Base-by-base conservation (phyloP, 2,113 vertebrate genomes). In the Crotalus helleri region DNA sequence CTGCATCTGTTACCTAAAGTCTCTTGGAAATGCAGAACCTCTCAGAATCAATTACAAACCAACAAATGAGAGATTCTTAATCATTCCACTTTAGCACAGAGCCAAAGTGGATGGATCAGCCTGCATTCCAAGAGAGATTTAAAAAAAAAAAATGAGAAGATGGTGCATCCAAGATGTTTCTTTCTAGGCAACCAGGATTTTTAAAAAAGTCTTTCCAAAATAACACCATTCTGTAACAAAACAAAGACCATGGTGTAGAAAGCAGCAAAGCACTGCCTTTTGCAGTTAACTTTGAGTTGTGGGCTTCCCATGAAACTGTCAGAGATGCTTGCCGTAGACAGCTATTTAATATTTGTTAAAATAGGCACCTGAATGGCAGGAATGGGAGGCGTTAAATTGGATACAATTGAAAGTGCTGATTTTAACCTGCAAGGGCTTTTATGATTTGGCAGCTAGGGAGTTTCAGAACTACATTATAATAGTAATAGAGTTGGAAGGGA, bases 31-130 rank as follows among this genome's bases (percentile, higher is more conserved):
- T 87, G 46, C 44, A 85, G 64, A 69, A 87, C 21, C 85, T n/a
- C n/a, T 23, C 55, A 39, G 6, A 91, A 91, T 61, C 89, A 59
- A 92, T 91, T 26, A 87, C 4, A 90, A 81, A 17, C 6, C n/a
- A 93, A 69, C 46, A 59, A 8, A 39, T 46, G 39, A 81, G n/a
- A 1, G 49, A 89, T 91, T 81, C 12, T 39, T 54, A 51, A 17
- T 89, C 46, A 2, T 89, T 92, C 44, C 2, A 5, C 15, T 92
- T 26, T 15, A 11, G 13, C 46, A n/a, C 54, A 69, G 81, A 26
- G 19, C 74, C 61, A 86, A 29, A 59, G 12, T 44, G 61, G 87
- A 93, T 91, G 86, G 44, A 59, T 17, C 44, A 94, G 53, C 69
- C 12, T 91, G 6, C 3, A 23, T 92, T 91, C 89, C 54, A 86